Base-by-base conservation (phyloP, 2,113 vertebrate species). In the Mungos mungo region DNA sequence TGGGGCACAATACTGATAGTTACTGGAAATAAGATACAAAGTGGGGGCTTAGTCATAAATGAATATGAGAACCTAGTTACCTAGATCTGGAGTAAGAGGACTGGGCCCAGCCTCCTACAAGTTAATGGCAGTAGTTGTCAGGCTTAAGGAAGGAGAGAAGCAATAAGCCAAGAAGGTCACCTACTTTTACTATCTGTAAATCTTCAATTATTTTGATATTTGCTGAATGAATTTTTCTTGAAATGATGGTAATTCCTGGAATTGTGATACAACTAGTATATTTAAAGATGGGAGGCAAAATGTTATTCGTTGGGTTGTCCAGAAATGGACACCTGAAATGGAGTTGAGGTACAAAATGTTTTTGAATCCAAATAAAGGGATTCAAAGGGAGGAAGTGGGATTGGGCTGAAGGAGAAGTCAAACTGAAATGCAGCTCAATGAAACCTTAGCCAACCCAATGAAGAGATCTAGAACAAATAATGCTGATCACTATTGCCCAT, bases 161-260 rank as follows among this genome's bases (percentile, higher is more conserved):
- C 31, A 83, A 57, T 7, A 86, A 77, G 21, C 18, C 27, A 82
- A 65, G 23, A 52, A 57, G 7, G 12, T 65, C 60, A 38, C n/a
- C 82, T 89, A 71, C 6, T 35, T 69, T 90, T 15, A 86, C 5
- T 38, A 31, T 54, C 60, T 18, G 11, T 77, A 82, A 81, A 57
- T 76, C 35, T 89, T 94, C 66, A 86, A 9, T 94, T 88, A 65
- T 76, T 89, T 71, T 72, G 54, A 14, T 69, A 80, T 96, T 81
- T 57, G 19, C n/a, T 76, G 63, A 88, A 47, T 4, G 38, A 85
- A 76, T 63, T 60, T 95, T 91, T 91, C 69, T 90, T 84, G 18
- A 79, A 91, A 66, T 66, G 16, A 35, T 50, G 15, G 6, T 33
- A 38, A 87, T 9, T 1, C 29, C 50, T 83, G 35, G 52, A 93